Evolutionary conservation across 2,113 vertebrate genomes (phyloP).

Genomic region (Benthochromis sp.): DNA sequence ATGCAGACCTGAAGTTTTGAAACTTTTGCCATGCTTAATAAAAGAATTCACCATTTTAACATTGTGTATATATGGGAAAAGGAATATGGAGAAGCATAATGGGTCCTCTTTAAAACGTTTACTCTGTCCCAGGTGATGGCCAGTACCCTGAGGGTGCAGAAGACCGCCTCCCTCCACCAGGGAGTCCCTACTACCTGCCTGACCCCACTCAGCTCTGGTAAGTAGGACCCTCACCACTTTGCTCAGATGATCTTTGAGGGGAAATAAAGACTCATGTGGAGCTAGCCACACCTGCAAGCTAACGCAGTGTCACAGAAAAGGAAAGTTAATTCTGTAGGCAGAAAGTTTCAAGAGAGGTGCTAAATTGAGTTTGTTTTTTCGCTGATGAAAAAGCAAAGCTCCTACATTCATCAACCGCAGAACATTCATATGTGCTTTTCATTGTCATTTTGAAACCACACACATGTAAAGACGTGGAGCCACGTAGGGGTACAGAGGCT

Average conservation of each 20-base stretch:
- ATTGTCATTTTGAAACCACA: neutral
- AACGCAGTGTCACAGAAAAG: neutral
- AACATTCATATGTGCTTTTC: neutral
- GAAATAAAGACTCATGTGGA: neutral
- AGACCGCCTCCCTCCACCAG: constrained; percentile 63
- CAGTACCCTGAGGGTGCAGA: constrained; percentile 71
- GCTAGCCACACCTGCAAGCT: neutral
- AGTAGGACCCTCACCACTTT: neutral
- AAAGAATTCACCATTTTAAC: neutral
- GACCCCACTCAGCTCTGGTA: constrained; percentile 75
- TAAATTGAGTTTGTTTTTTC: neutral
- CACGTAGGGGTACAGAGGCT: neutral
- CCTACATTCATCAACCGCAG: neutral
- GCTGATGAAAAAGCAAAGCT: neutral
- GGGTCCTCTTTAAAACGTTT: neutral
- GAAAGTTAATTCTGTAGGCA: neutral
- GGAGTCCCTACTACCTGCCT: constrained; percentile 71
- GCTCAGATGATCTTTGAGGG: neutral
- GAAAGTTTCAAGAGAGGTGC: neutral
- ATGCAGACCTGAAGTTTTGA: neutral
- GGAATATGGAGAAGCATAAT: neutral
- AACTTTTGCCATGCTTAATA: neutral
- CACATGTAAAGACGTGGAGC: neutral
- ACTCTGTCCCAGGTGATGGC: constrained; percentile 58
- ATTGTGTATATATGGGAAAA: neutral